Evolutionary conservation across 2,113 vertebrate species (phyloP).

Genomic region (Oryzias javanicus): DNA sequence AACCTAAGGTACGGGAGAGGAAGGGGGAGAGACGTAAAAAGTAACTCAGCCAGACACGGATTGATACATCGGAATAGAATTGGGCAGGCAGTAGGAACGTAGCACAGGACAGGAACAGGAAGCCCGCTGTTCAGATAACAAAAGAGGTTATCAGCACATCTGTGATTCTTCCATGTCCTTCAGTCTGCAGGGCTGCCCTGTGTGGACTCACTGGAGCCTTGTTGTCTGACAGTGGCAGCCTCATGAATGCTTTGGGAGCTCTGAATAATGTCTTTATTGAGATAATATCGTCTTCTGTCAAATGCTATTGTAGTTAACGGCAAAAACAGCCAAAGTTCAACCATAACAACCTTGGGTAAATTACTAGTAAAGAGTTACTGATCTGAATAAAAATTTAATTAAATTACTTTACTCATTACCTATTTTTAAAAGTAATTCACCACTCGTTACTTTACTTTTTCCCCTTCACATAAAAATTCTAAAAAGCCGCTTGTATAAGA

Average conservation of each 20-base stretch:
- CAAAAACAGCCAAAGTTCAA: no score
- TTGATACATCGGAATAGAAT: slow-evolving; percentile 46
- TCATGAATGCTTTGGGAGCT: slow-evolving; percentile 52
- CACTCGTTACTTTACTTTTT: no score
- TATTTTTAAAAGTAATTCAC: no score
- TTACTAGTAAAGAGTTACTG: no score
- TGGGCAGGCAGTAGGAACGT: slow-evolving; percentile 38
- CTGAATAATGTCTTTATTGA: slow-evolving; percentile 59
- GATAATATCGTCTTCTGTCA: slow-evolving; percentile 58
- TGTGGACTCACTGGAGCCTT: slow-evolving; percentile 62
- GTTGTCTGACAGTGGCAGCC: slow-evolving; percentile 68
- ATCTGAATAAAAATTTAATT: no score
- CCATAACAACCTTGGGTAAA: no score
- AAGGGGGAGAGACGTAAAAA: slow-evolving; percentile 15
- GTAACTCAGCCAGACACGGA: slow-evolving; percentile 54
- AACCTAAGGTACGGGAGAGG: slow-evolving; percentile 44
- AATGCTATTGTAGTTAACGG: slow-evolving; percentile 47
- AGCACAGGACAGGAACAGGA: slow-evolving; percentile 38
- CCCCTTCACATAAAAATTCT: no score
- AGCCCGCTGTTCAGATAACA: slow-evolving; percentile 55
- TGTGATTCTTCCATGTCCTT: slow-evolving; percentile 68
- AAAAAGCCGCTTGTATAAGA: no score
- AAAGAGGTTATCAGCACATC: slow-evolving; percentile 70
- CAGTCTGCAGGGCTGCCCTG: slow-evolving; percentile 45
- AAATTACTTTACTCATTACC: no score